Conservation (phyloP, 2,113 vertebrate genomes). For the Lycaon pictus region DNA sequence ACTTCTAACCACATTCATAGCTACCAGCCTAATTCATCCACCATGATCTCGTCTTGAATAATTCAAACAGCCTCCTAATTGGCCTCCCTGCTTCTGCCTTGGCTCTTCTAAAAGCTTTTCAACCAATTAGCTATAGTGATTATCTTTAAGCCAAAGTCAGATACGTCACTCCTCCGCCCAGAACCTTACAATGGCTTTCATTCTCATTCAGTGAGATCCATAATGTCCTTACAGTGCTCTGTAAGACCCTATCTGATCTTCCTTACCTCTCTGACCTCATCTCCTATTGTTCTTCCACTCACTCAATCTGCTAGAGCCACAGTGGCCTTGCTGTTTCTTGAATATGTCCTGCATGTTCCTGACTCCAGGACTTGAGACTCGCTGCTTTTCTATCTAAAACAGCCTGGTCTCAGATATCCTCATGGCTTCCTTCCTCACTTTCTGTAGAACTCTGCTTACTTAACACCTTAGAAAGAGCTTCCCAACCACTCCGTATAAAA, state of each 20-base stretch:
- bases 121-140: background rate
- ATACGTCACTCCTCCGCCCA: background rate
- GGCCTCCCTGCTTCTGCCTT: background rate
- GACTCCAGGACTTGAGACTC: background rate
- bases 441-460: background rate
- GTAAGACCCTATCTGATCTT: background rate
- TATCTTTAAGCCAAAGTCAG: background rate
- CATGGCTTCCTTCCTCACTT: background rate
- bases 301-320: background rate
- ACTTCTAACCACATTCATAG: background rate
- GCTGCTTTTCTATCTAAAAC: background rate
- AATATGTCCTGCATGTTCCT: background rate
- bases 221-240: background rate
- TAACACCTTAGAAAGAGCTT: background rate
- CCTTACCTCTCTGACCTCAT: background rate
- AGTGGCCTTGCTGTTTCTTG: background rate
- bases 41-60: background rate
- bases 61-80: background rate
- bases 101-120: conserved; percentile 1
- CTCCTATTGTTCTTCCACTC: background rate
- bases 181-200: background rate
- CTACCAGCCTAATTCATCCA: background rate
- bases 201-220: background rate
- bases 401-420: background rate
- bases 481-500: background rate